phyloP scores from a whole-genome alignment of 2,888 invertebrate genomes.

The Tenthredo scrophulariae region DNA sequence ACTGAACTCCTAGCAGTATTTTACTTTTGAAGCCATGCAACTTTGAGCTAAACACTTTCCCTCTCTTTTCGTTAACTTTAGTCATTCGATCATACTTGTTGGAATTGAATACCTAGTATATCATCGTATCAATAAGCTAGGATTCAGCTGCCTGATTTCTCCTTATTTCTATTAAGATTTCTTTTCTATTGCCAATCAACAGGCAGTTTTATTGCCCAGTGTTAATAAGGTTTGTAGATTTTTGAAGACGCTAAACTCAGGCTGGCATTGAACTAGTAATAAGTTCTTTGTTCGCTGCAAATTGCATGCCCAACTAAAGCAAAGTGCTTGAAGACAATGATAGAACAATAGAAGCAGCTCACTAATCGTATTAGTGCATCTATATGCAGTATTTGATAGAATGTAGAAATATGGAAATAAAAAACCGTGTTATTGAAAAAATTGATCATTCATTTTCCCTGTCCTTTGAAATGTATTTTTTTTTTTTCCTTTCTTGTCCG shows the following conservation, averaged over 20 bases:
- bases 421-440: constrained; percentile 5
- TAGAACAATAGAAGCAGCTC: constrained; percentile 32
- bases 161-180: not conserved
- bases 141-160: not conserved
- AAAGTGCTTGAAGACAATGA: constrained; percentile 43
- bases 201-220: not conserved
- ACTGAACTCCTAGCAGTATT: not conserved
- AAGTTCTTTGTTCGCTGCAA: not conserved
- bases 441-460: not conserved
- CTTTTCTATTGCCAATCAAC: not conserved
- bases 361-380: not conserved
- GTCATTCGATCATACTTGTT: not conserved
- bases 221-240: not conserved
- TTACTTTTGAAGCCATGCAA: constrained; percentile 27
- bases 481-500: not conserved
- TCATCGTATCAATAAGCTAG: not conserved
- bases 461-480: not conserved
- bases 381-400: not conserved
- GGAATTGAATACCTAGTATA: not conserved
- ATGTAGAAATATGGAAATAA: not conserved
- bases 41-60: constrained; percentile 6
- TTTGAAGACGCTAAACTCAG: not conserved
- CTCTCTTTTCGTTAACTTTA: not conserved
- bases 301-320: constrained; percentile 38
- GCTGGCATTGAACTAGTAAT: not conserved